Base-by-base conservation (phyloP, 1,140 invertebrate species). In the Caligus rogercresseyi region DNA sequence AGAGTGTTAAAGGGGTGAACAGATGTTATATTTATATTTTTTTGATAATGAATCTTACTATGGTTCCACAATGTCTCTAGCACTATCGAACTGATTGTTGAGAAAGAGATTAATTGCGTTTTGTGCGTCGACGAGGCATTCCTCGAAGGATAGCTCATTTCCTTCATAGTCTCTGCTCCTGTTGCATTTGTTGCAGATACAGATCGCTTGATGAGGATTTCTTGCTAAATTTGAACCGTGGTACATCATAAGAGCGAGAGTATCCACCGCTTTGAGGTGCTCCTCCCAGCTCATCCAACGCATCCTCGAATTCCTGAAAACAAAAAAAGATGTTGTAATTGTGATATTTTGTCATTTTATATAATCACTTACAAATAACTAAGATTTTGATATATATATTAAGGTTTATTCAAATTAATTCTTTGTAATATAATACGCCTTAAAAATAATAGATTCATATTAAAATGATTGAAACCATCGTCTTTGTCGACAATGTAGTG, bases 71-170 rank as follows among this genome's bases (percentile, higher is more conserved):
- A 86, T 73, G 57, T 79, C 77, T 70, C 79, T 80, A 1, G 89
- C 88, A 71, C 84, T 79, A n/a, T 79, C 73, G 69, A 91, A 91
- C 69, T 84, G 80, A 73, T 93, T 93, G 71, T 91, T 89, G 68
- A 93, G 85, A 72, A 92, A 92, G 67, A 83, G 80, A 70, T 84
- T 77, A 14, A 90, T 80, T 1, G 87, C 83, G 43, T 77, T 71
- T 66, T 80, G 78, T 1, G 82, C 79, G 67, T 89, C 84, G 62
- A 75, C 74, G 65, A 87, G 75, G 0, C 82, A 77, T 60, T 77
- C 78, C 23, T 80, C 74, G 65, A 87, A 71, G 1, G 24, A n/a
- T 7, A 43, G 31, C n/a, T 7, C n/a, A 43, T 43, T 43, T n/a
- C n/a, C 31, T 43, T n/a, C 31, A 43, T 43, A 11, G 31, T 43